phyloP scores from a whole-genome alignment of 1,140 invertebrate species.

The Aphelenchoides avenae region DNA sequence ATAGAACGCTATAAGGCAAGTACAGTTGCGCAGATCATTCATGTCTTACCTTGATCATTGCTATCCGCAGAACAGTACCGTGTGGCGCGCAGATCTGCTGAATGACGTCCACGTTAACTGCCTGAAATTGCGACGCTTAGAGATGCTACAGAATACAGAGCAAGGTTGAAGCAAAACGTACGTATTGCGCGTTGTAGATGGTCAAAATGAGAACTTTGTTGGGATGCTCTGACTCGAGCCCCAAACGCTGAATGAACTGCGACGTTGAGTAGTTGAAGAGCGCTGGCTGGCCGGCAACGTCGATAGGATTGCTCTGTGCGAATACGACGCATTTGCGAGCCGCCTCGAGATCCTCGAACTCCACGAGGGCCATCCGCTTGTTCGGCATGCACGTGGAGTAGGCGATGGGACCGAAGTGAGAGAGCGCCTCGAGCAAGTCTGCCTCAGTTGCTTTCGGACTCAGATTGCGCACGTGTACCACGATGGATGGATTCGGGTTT shows the following conservation, averaged over 20 bases:
- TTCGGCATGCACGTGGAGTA: constrained; percentile 62
- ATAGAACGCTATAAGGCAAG: too few relatives aligned
- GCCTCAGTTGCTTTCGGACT: constrained; percentile 42
- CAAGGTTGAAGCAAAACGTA: too few relatives aligned
- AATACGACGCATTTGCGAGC: constrained; percentile 60
- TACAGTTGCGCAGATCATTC: too few relatives aligned
- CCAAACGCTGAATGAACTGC: constrained; percentile 61
- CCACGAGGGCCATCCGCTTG: constrained; percentile 61
- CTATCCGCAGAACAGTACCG: constrained; percentile 92
- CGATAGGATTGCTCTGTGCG: constrained; percentile 59
- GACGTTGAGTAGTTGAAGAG: constrained; percentile 63
- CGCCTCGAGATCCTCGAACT: constrained; percentile 58
- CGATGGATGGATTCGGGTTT: constrained; percentile 38
- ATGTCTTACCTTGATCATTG: constrained; percentile 98
- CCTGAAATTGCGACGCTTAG: too few relatives aligned
- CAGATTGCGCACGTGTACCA: constrained; percentile 43
- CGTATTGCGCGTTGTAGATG: constrained; percentile 92
- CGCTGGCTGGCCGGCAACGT: constrained; percentile 60
- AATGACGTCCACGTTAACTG: constrained; percentile 88
- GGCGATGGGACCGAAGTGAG: constrained; percentile 53
- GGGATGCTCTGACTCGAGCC: constrained; percentile 61
- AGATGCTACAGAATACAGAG: too few relatives aligned
- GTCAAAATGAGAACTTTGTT: constrained; percentile 92
- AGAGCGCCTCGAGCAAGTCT: constrained; percentile 52
- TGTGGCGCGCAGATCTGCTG: constrained; percentile 82